phyloP scores from a whole-genome alignment of 2,113 vertebrate species.

The Saiga tatarica region DNA sequence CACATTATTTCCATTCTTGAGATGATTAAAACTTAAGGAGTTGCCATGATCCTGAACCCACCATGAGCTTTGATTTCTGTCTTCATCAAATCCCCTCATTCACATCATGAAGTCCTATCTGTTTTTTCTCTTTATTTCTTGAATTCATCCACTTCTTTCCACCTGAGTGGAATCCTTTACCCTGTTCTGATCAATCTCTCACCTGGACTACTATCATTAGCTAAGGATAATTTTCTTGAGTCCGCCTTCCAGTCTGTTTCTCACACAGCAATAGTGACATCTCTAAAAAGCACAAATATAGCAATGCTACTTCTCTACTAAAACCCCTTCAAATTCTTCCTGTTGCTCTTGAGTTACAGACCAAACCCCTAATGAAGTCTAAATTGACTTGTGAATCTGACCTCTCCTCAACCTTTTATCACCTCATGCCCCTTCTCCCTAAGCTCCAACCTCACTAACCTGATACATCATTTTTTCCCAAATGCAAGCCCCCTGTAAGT shows the following conservation, averaged over 20 bases:
- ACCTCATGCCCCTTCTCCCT: not conserved
- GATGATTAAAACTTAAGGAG: not conserved
- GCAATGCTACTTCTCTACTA: not conserved
- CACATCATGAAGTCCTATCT: not conserved
- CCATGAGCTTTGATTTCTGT: not conserved
- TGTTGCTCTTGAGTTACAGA: not conserved
- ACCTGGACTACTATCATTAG: not conserved
- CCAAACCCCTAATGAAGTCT: not conserved
- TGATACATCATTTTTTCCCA: not conserved
- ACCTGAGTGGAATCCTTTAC: not conserved
- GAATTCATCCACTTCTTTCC: not conserved
- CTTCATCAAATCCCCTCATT: not conserved
- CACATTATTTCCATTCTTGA: not conserved
- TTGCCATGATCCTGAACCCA: not conserved
- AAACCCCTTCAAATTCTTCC: not conserved
- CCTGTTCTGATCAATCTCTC: not conserved
- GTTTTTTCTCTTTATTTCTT: not conserved
- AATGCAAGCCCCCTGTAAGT: not conserved
- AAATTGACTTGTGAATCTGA: not conserved
- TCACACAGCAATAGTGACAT: not conserved
- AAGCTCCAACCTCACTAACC: not conserved
- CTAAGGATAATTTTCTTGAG: not conserved
- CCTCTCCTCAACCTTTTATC: not conserved
- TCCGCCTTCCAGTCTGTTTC: not conserved
- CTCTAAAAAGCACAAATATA: not conserved